Evolutionary conservation across 2,113 vertebrate species (phyloP), one percentile per base, ranked within the genome.

Genomic region (Rhynchomys soricoides): DNA sequence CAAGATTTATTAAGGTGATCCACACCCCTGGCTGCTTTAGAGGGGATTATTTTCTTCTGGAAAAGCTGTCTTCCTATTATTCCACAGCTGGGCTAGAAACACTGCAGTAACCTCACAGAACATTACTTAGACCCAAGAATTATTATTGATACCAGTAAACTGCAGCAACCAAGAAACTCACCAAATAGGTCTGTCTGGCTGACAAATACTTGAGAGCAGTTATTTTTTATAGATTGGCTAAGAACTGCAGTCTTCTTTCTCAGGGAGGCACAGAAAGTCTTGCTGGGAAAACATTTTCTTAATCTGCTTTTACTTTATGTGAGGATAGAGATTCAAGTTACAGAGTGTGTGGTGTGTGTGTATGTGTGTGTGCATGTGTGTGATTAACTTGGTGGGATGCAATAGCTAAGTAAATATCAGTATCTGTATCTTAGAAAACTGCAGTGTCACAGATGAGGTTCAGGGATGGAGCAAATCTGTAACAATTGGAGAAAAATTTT

Each of bases 1-100:
- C 96, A 93, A 98, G 98, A 98, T 99, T 98, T 97, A 98, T 98
- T 98, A 99, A 99, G 99, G 99, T 99, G 98, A 99, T 98, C 98
- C 97, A 97, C 96, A 95, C 98, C 97, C 98, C 97, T 96, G 97
- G 97, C 98, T 98, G 97, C 98, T 98, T 98, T 93, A 96, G 98
- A 98, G 98, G 95, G 97, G 98, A 90, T 97, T 92, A 98, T 98
- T 98, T 98, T 97, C 98, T 94, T 98, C 97, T 98, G 98, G 98
- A 98, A 95, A 98, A 98, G 98, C 98, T 98, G 94, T 98, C 98
- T 96, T 98, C 97, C 99, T 98, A 98, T 99, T 98, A 98, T 98
- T 97, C 97, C 98, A 90, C 94, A 94, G 97, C 98, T 97, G 98
- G 96, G 93, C 97, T 98, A 97, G 98, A 99, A 98, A 97, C 93